These are phyloP conservation scores for Apis florea DNA, from an alignment of 1,140 invertebrate genomes.

Conservation along the genomic window DNA sequence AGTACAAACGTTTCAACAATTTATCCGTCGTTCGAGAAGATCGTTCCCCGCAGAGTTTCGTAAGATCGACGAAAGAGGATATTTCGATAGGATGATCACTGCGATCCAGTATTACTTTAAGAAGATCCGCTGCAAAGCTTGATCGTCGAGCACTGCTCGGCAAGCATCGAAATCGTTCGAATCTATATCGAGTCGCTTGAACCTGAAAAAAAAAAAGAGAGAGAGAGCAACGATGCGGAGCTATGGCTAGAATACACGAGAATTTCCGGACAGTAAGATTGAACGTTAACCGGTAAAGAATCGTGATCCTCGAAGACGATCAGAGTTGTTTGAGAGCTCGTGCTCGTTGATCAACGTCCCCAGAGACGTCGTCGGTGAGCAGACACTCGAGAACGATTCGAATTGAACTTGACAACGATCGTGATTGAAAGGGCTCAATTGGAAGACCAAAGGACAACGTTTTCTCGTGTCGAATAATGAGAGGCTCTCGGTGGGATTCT, in stretches of 20 bases:
- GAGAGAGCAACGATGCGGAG: background rate
- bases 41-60: background rate
- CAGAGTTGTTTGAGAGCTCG: background rate
- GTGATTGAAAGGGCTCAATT: conserved; percentile 4
- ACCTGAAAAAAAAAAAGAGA: background rate
- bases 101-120: conserved; percentile 39
- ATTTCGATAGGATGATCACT: conserved; percentile 21
- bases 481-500: conserved; percentile 3
- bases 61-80: background rate
- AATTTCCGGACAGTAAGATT: background rate
- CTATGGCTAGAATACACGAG: background rate
- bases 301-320: background rate
- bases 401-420: conserved; percentile 21
- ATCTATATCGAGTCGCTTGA: background rate
- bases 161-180: background rate
- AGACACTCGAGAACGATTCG: background rate
- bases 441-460: background rate
- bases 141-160: background rate
- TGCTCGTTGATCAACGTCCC: background rate
- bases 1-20: background rate
- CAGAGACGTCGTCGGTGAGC: background rate
- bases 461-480: conserved; percentile 19
- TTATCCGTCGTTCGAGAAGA: background rate
- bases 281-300: background rate
- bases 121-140: conserved; percentile 37